Base-by-base conservation (phyloP, 2,888 invertebrate species). In the Andricus quercusramuli region DNA sequence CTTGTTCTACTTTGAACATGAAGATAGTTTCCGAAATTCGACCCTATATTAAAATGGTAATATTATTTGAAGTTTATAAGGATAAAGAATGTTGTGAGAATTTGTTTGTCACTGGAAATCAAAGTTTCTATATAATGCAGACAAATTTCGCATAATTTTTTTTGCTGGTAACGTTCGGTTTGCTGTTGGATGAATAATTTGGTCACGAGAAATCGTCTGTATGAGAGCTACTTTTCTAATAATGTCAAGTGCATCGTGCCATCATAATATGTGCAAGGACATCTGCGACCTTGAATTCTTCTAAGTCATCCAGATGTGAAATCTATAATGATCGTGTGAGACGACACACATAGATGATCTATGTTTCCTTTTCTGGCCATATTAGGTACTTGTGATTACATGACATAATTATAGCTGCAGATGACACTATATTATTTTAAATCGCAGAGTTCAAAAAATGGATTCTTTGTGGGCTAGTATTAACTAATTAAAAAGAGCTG, bases 201-300 rank as follows among this genome's bases (percentile, higher is more conserved):
- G 68, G 68, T 68, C 68, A 68, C 47, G 68, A 25, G 68, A 68
- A 68, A 68, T 68, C 44, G 68, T 47, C 68, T 25, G 25, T 25
- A 68, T 68, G 47, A 68, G 47, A 68, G 68, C 68, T 68, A 17
- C 68, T 47, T 68, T 68, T 68, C 68, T 68, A 68, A 68, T 68
- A 68, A 68, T 68, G 68, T 68, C 68, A 68, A 68, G 68, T 68
- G 68, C 68, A 47, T 47, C 68, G 44, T 68, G 25, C 68, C 68
- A 68, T 68, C 25, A 68, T 51, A 20, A 51, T 47, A 6, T 47
- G 47, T 8, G 44, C 68, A 44, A 68, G 68, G 68, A 17, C 68
- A 44, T 47, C 22, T 22, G 68, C 47, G 44, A 29, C 44, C 68
- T 64, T 17, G 68, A 68, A 68, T 68, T 68, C 68, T 68, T 68